These are phyloP conservation scores for Electrophaes corylata DNA, from an alignment of 2,888 invertebrate species.

Conservation along the genomic window DNA sequence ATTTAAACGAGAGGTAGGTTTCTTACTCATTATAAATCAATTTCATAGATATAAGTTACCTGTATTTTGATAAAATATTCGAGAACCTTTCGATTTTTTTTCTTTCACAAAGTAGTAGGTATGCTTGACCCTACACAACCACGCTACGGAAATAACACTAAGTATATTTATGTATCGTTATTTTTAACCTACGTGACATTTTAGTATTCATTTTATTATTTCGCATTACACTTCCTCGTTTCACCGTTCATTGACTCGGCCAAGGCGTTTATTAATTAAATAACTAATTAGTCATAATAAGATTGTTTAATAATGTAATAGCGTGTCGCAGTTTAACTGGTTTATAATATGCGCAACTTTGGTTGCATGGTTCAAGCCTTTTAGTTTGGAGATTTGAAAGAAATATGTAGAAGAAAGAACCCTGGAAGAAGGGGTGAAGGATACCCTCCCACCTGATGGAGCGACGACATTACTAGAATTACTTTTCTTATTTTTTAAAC, in stretches of 20 bases:
- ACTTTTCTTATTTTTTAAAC: too few species aligned
- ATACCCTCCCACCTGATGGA: too few species aligned
- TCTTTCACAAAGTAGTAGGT: background rate
- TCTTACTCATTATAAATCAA: background rate
- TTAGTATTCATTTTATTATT: slow-evolving; percentile 7
- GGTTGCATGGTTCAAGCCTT: slow-evolving; percentile 5
- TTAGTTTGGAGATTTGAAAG: too few species aligned
- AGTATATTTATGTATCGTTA: slow-evolving; percentile 10
- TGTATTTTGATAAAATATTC: background rate
- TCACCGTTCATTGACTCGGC: slow-evolving; percentile 27
- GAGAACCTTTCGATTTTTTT: background rate
- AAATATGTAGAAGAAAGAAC: too few species aligned
- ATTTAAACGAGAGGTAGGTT: too few species aligned
- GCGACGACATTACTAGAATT: too few species aligned
- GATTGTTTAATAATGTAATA: slow-evolving; percentile 8
- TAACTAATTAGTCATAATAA: slow-evolving; percentile 2
- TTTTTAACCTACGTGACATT: slow-evolving; percentile 19
- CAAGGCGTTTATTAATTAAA: slow-evolving; percentile 15
- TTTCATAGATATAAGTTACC: too few species aligned
- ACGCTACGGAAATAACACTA: slow-evolving; percentile 6
- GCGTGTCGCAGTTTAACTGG: slow-evolving; percentile 14
- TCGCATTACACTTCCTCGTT: slow-evolving; percentile 13
- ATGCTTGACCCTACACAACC: slow-evolving; percentile 15
- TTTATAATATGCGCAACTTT: background rate
- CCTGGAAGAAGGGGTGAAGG: too few species aligned